phyloP scores from a whole-genome alignment of 2,888 invertebrate genomes.

The Zele albiditarsus region DNA sequence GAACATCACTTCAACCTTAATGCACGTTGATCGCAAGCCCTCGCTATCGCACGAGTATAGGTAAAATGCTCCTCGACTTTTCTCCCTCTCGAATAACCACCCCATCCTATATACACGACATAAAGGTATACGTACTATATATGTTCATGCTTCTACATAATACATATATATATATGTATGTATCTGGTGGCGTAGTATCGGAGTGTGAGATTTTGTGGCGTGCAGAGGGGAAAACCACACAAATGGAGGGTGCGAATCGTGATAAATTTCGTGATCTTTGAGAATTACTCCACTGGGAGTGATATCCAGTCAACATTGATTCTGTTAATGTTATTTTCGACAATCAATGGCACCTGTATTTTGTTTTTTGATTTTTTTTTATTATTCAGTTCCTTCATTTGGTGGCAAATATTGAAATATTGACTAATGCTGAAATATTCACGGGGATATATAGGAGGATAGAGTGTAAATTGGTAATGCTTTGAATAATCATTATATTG shows the following conservation, averaged over 20 bases:
- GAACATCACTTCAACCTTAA: neutral
- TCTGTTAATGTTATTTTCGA: constrained; percentile 19
- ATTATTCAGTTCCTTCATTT: too few species aligned
- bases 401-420: too few species aligned
- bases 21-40: constrained; percentile 1
- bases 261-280: constrained; percentile 39
- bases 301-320: constrained; percentile 25
- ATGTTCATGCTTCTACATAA: constrained; percentile 9
- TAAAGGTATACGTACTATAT: constrained; percentile 26
- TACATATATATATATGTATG: neutral
- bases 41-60: neutral
- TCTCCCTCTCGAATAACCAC: constrained; percentile 3
- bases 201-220: constrained; percentile 28
- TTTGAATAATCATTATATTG: too few species aligned
- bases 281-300: constrained; percentile 36
- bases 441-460: too few species aligned
- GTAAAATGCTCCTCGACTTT: constrained; percentile 4
- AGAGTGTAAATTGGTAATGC: too few species aligned
- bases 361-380: neutral
- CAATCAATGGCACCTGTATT: neutral
- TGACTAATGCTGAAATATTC: too few species aligned
- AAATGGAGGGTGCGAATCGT: constrained; percentile 34
- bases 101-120: neutral
- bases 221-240: constrained; percentile 21
- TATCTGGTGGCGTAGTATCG: neutral